Base-by-base conservation (phyloP, 2,797 vertebrate species). In the Alosa sapidissima region DNA sequence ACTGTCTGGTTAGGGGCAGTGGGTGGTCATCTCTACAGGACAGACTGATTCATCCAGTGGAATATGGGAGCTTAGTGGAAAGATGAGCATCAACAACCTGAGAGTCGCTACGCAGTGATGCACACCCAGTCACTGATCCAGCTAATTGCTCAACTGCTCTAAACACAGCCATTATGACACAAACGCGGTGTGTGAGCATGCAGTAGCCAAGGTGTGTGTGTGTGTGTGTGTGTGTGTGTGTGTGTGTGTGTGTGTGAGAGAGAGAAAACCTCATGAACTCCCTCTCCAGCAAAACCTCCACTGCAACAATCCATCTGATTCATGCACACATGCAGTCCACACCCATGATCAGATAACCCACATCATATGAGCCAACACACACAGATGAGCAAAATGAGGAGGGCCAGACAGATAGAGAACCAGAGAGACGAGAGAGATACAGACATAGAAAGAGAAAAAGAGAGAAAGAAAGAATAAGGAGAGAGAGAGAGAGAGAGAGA, bases 111-210 rank as follows among this genome's bases (percentile, higher is more conserved):
- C 9, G n/a, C 11, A 55, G 52, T 2, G 52, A 19, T 55, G 52
- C 49, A 51, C 49, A 51, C 11, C 60, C 60, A 65, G 24, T 3
- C 65, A 36, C 65, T 14, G 65, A 72, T 72, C 65, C 65, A 72
- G 65, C 65, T 72, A 28, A 72, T 3, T 36, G 24, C 60, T 65
- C 60, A 65, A 28, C n/a, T 24, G 5, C 10, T 3, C n/a, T 24
- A 65, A 65, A 65, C 60, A 60, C 55, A 28, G 9, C 24, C 24
- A 24, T 21, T 21, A 65, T 10, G 60, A 65, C 60, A 65, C 60
- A 65, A 65, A n/a, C n/a, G n/a, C 60, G 65, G 65, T 72, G 65
- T 72, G 65, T 72, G 65, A 72, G 33, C 28, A 72, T 10, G 10
- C 10, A 33, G 65, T 0, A 72, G 65, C 28, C 28, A 14, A 72